A percentile compares a stretch with the other conserved stretches of the same genome.
Conservation (phyloP, 2,888 invertebrate species). For the Carterocephalus palaemon region DNA sequence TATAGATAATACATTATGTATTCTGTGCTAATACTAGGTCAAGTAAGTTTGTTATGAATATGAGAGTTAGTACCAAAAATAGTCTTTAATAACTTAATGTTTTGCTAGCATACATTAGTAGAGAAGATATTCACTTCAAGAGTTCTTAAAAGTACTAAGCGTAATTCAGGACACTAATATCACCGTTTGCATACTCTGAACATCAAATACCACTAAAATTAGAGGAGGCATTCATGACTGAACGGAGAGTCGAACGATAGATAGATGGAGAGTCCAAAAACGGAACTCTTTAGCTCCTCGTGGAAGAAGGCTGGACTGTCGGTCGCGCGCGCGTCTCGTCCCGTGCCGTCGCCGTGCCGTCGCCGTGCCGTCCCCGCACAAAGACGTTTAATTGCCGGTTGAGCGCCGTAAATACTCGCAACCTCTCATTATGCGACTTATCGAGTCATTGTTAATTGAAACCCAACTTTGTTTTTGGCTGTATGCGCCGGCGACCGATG, state of each 20-base stretch:
- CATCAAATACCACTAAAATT: not conserved
- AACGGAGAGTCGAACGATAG: not conserved
- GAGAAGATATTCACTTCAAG: too few species aligned
- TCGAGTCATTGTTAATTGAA: slow-evolving; percentile 76
- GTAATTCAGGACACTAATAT: too few species aligned
- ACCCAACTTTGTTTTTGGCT: slow-evolving; percentile 52
- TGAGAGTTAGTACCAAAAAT: too few species aligned
- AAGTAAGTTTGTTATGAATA: too few species aligned
- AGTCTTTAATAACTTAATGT: too few species aligned
- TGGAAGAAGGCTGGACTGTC: slow-evolving; percentile 40
- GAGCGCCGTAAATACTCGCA: slow-evolving; percentile 65
- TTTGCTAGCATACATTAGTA: too few species aligned
- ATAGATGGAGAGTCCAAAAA: slow-evolving; percentile 9
- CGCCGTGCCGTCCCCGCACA: too few species aligned
- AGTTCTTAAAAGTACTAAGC: too few species aligned
- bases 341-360: too few species aligned
- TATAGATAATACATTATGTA: too few species aligned
- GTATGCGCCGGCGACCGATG: not conserved
- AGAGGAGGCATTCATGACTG: not conserved
- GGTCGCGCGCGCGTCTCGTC: slow-evolving; percentile 44
- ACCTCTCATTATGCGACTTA: slow-evolving; percentile 70
- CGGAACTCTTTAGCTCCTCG: slow-evolving; percentile 34
- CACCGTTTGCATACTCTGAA: not conserved
- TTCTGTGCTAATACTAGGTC: too few species aligned
- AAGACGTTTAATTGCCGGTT: slow-evolving; percentile 75